Evolutionary conservation across 2,888 invertebrate genomes (phyloP).

Genomic region (Altica lythri): DNA sequence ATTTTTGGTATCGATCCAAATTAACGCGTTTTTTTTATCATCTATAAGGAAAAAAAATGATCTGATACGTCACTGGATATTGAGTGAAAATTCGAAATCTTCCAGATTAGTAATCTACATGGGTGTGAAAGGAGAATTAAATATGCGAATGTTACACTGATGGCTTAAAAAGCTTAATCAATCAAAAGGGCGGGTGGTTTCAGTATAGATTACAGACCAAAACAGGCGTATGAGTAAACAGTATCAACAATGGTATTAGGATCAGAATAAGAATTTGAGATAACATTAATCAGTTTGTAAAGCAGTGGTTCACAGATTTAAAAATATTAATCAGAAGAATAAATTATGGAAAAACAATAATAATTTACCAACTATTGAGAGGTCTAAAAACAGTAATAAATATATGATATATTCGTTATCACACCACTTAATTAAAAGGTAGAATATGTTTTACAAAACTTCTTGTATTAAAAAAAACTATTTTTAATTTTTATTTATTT

Average conservation of each 20-base stretch:
- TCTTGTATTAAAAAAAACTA: too few species aligned
- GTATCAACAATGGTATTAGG: conserved; percentile 16
- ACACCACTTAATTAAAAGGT: too few species aligned
- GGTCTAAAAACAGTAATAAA: too few species aligned
- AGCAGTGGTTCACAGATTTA: conserved; percentile 4
- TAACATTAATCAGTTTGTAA: conserved; percentile 13
- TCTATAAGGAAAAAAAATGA: too few species aligned
- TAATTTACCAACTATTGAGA: too few species aligned
- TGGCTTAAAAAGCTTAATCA: conserved; percentile 56
- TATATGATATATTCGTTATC: too few species aligned
- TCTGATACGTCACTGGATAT: not conserved
- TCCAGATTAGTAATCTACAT: conserved; percentile 44
- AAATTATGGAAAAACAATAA: conserved; percentile 4
- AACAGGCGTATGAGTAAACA: too few species aligned
- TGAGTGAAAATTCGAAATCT: conserved; percentile 12
- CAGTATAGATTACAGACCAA: conserved; percentile 26
- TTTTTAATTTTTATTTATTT: too few species aligned
- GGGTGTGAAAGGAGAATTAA: conserved; percentile 52
- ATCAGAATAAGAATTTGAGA: conserved; percentile 22
- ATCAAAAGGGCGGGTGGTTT: conserved; percentile 48
- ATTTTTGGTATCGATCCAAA: too few species aligned
- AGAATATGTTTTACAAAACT: too few species aligned
- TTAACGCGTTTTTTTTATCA: too few species aligned
- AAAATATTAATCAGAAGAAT: conserved; percentile 13
- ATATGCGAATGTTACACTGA: conserved; percentile 57